These are phyloP conservation scores for Leptopilina syphax DNA, from an alignment of 2,888 invertebrate species.

Conservation along the genomic window DNA sequence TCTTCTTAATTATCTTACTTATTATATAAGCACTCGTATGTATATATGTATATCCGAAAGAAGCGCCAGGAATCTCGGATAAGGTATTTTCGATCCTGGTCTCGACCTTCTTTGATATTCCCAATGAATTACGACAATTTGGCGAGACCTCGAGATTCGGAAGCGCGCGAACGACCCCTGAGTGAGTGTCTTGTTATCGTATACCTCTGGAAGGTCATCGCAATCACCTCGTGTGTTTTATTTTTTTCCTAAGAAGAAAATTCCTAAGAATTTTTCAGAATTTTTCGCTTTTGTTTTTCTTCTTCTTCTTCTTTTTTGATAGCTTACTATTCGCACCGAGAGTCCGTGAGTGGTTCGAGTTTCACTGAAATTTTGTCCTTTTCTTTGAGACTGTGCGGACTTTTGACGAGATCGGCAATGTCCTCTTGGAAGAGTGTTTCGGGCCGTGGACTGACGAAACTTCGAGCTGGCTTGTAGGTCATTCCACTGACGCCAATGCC, in stretches of 20 bases:
- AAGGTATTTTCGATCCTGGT: constrained; percentile 17
- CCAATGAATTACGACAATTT: constrained; percentile 50
- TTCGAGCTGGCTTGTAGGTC: constrained; percentile 82
- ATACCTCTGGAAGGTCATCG: constrained; percentile 22
- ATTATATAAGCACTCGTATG: constrained; percentile 40
- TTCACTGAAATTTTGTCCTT: constrained; percentile 81
- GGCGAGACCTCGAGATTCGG: constrained; percentile 54
- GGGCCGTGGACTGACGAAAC: constrained; percentile 82
- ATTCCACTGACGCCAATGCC: constrained; percentile 81
- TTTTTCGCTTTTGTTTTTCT: no score
- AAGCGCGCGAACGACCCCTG: constrained; percentile 48
- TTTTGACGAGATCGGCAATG: constrained; percentile 82
- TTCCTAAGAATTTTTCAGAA: no score
- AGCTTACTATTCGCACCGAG: constrained; percentile 80
- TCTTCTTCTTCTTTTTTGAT: neutral
- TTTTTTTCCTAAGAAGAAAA: neutral
- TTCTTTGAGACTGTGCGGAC: constrained; percentile 74
- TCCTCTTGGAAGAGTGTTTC: constrained; percentile 82
- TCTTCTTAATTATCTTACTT: constrained; percentile 39
- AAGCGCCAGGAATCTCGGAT: constrained; percentile 29
- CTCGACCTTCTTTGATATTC: constrained; percentile 47
- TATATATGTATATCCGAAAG: constrained; percentile 37
- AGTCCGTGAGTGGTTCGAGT: constrained; percentile 84
- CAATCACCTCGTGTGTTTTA: constrained; percentile 46
- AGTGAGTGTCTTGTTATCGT: constrained; percentile 37